Percentiles rank a stretch among this genome's conserved stretches.
Evolutionary conservation across 2,797 vertebrate genomes (phyloP).

Genomic region (Chelmon rostratus): DNA sequence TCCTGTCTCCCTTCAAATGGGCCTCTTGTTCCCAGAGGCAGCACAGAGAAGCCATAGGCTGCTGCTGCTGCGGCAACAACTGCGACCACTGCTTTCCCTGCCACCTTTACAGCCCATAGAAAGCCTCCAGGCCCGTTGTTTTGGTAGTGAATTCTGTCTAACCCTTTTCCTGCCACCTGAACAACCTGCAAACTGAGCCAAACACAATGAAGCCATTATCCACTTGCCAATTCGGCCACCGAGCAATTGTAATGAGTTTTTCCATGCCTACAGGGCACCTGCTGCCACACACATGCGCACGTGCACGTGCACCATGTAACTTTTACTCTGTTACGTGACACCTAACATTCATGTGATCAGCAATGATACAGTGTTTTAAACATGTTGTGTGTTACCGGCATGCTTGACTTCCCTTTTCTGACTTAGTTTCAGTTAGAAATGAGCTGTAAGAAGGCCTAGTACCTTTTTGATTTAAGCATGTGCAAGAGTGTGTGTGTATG

Average conservation of each 20-base stretch:
- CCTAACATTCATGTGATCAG: background rate
- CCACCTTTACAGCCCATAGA: slow-evolving; percentile 39
- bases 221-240: slow-evolving; percentile 60
- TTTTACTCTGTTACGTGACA: background rate
- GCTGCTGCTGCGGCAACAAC: slow-evolving; percentile 4
- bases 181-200: slow-evolving; percentile 34
- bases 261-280: slow-evolving; percentile 50
- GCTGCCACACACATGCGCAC: slow-evolving; percentile 28
- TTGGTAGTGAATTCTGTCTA: slow-evolving; percentile 47
- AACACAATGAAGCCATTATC: slow-evolving; percentile 61
- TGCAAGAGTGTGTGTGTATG: slow-evolving; percentile 32
- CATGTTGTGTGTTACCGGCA: background rate
- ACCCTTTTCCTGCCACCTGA: slow-evolving; percentile 68
- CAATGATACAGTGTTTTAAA: background rate
- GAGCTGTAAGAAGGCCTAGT: background rate
- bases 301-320: slow-evolving; percentile 33
- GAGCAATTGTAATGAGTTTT: slow-evolving; percentile 50
- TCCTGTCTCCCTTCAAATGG: slow-evolving; percentile 76
- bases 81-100: slow-evolving; percentile 14
- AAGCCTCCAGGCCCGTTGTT: slow-evolving; percentile 42
- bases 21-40: slow-evolving; percentile 71
- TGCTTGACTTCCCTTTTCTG: background rate
- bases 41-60: slow-evolving; percentile 30
- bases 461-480: slow-evolving; percentile 23
- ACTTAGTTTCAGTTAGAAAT: slow-evolving; percentile 18